Base-by-base conservation (phyloP, 2,888 invertebrate species). In the Ypsolopha scabrella region DNA sequence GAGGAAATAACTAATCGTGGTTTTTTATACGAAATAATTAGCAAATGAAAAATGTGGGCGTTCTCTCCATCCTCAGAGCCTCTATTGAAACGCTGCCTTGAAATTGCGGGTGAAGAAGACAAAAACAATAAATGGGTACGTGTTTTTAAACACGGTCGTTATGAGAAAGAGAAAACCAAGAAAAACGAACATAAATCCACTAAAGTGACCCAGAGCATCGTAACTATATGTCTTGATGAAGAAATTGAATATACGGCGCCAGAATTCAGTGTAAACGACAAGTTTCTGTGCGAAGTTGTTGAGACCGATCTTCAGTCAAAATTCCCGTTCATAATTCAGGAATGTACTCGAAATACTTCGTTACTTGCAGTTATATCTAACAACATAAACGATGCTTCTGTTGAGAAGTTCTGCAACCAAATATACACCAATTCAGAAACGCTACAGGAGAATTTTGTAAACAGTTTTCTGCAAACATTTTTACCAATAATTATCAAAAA, bases 11-110 rank as follows among this genome's bases (percentile, higher is more conserved):
- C n/a, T n/a, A n/a, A 41, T 41, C 11, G n/a, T 2, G 8, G 9
- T 11, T 48, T 35, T 35, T 7, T 49, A n/a, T 51, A 9, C 11
- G 9, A 41, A 10, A 6, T 48, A 36, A 33, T 33, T 9, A 37
- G 14, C 57, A 13, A 52, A 75, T 75, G 72, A 59, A 69, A 14
- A 58, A 62, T 63, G n/a, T 77, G 74, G 74, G 63, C 54, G 13
- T 72, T 73, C 58, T 67, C 69, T 2, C 60, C 68, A 14, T 59
- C 63, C 34, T 67, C 69, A 8, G 52, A 64, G 38, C 43, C 47
- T 39, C 52, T 64, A 41, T 52, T 72, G 39, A 55, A 67, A 41
- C 58, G 56, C 8, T 72, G 68, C 55, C 37, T 72, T 33, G 55
- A 56, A 6, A 64, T 61, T 2, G 65, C 67, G 50, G 56, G 0